Base-by-base conservation (phyloP, 2,888 invertebrate genomes). In the Amphipyra tragopoginis region DNA sequence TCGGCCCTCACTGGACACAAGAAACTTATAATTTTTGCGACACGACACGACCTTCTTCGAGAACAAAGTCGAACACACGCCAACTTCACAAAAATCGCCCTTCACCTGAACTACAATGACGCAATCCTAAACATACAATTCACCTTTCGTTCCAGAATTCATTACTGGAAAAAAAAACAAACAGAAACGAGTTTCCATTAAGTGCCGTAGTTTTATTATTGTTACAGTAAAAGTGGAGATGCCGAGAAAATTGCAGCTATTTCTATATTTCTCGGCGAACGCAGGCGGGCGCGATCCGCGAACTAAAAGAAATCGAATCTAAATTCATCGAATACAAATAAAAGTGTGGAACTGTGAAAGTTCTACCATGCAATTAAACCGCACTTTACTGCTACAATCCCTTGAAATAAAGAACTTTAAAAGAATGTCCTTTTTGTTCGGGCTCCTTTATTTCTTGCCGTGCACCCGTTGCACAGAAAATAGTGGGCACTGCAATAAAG, bases 361-460 rank as follows among this genome's bases (percentile, higher is more conserved):
- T 93, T 90, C 86, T 83, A 86, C 86, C 86, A 86, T 89, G 90
- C 92, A 93, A 93, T 93, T 93, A 93, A 93, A 93, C 90, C 91
- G 83, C 93, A 92, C 90, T 93, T 91, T 91, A 90, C 86, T 86
- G 89, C 87, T 89, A 89, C 91, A 92, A 90, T 92, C 90, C 90
- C 89, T 90, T 90, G 85, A 90, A 93, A 91, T 93, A 93, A 92
- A 92, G 93, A 90, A 92, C 87, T 92, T 90, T 90, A 88, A 90
- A 89, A 87, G 88, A 89, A 86, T 86, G 88, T 87, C 86, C 86
- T 89, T 91, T 93, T 91, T 90, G 88, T 88, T 88, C 85, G 75
- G 71, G 77, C 68, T 84, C 85, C 84, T 90, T 87, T 91, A 88
- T 89, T 88, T 88, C 86, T 87, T 82, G 76, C 80, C 84, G 86